Evolutionary conservation across 2,797 vertebrate species (phyloP).

Genomic region (Myripristis jacobus): DNA sequence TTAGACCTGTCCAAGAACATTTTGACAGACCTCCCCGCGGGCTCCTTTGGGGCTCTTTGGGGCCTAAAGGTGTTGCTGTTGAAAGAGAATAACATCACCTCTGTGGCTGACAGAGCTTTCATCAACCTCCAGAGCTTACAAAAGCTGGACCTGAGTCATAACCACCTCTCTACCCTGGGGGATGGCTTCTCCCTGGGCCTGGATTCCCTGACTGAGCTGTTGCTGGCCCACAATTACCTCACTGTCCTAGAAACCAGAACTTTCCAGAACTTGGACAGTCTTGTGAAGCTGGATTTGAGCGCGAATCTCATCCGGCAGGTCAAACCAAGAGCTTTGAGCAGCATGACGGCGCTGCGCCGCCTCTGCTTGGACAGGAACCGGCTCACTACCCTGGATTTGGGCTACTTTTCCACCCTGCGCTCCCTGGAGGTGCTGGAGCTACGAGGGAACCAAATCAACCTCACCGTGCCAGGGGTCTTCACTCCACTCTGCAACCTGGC

Average conservation of each 20-base stretch:
- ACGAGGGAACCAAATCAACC: slow-evolving; percentile 68
- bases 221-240: slow-evolving; percentile 63
- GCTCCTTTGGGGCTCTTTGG: slow-evolving; percentile 64
- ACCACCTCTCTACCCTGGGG: slow-evolving; percentile 62
- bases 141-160: slow-evolving; percentile 74
- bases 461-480: slow-evolving; percentile 60
- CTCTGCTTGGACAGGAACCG: slow-evolving; percentile 75
- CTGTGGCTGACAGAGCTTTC: slow-evolving; percentile 64
- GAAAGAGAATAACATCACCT: slow-evolving; percentile 68
- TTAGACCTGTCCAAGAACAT: slow-evolving; percentile 75
- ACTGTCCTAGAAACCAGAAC: slow-evolving; percentile 39
- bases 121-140: slow-evolving; percentile 65
- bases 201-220: slow-evolving; percentile 68
- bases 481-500: slow-evolving; percentile 70
- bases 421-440: slow-evolving; percentile 77
- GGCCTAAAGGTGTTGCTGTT: slow-evolving; percentile 72
- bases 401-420: slow-evolving; percentile 76
- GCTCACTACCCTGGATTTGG: slow-evolving; percentile 55
- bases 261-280: slow-evolving; percentile 63
- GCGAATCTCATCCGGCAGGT: slow-evolving; percentile 58
- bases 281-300: slow-evolving; percentile 70
- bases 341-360: slow-evolving; percentile 67
- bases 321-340: slow-evolving; percentile 63
- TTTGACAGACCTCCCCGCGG: slow-evolving; percentile 56
- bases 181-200: slow-evolving; percentile 70